Evolutionary conservation across 2,888 invertebrate species (phyloP).

Genomic region (Leptinotarsa peninsularis): DNA sequence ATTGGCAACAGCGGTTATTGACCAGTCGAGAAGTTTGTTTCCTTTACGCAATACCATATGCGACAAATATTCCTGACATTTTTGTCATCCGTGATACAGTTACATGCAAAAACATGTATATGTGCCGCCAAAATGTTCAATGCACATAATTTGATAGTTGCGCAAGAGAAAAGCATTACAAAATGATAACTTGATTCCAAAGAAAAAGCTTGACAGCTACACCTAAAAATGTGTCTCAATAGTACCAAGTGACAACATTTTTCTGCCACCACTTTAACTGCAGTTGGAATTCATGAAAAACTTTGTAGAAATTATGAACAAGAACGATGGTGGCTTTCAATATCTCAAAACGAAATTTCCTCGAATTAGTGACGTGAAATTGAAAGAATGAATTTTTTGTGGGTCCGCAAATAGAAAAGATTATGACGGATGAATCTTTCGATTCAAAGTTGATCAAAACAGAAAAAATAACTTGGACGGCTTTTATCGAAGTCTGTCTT

Average conservation of each 20-base stretch:
- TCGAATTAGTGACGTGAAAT: too few species aligned
- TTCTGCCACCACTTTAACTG: background rate
- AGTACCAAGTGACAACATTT: background rate
- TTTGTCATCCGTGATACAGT: too few species aligned
- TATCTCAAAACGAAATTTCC: constrained; percentile 3
- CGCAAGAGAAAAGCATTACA: background rate
- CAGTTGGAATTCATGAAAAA: background rate
- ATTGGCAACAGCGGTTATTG: too few species aligned
- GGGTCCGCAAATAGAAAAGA: background rate
- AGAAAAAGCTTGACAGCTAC: background rate
- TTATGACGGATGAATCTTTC: background rate
- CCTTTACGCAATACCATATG: too few species aligned
- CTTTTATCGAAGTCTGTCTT: constrained; percentile 4
- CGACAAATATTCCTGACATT: too few species aligned
- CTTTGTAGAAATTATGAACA: background rate
- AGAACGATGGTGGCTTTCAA: background rate
- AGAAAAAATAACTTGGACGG: constrained; percentile 1
- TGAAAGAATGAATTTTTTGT: background rate
- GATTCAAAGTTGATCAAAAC: background rate
- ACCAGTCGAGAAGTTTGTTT: too few species aligned
- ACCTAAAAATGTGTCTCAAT: background rate
- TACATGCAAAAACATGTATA: too few species aligned
- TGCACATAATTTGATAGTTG: background rate
- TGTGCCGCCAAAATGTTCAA: too few species aligned
- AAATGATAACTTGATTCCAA: background rate